Evolutionary conservation across 2,797 vertebrate species (phyloP).

Genomic region (Ctenopoma kingsleyae): DNA sequence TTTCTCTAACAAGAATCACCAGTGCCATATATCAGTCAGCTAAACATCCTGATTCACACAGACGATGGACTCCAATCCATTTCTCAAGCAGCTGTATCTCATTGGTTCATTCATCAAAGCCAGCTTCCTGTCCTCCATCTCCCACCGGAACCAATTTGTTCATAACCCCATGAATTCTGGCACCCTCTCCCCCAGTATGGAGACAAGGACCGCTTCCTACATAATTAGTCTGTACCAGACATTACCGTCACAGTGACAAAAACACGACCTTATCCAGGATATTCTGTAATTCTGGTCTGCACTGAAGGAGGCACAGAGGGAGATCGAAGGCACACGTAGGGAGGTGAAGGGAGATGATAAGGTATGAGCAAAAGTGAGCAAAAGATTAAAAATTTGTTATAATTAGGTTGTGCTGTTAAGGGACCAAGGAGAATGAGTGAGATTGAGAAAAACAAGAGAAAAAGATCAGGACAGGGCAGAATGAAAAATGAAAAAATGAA

Average conservation of each 20-base stretch:
- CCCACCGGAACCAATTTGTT: slow-evolving; percentile 83
- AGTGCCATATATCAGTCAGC: slow-evolving; percentile 56
- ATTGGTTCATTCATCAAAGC: slow-evolving; percentile 82
- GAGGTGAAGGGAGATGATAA: slow-evolving; percentile 62
- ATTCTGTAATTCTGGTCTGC: slow-evolving; percentile 63
- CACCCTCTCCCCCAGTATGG: slow-evolving; percentile 58
- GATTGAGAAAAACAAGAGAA: slow-evolving; percentile 40
- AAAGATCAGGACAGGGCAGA: slow-evolving; percentile 40
- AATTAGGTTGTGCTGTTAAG: slow-evolving; percentile 71
- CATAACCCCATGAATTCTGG: slow-evolving; percentile 77
- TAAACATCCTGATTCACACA: slow-evolving; percentile 55
- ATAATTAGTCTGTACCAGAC: slow-evolving; percentile 79
- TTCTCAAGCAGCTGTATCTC: slow-evolving; percentile 66
- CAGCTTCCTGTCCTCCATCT: slow-evolving; percentile 75
- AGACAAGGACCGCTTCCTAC: slow-evolving; percentile 66
- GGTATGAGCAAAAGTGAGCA: slow-evolving; percentile 56
- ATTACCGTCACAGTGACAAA: slow-evolving; percentile 77
- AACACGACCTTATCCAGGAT: slow-evolving; percentile 76
- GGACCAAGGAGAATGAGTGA: slow-evolving; percentile 56
- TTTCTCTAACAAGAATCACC: slow-evolving; percentile 19
- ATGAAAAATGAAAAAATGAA: slow-evolving; percentile 46
- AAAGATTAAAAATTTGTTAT: slow-evolving; percentile 72
- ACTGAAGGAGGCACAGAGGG: slow-evolving; percentile 48
- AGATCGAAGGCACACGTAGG: slow-evolving; percentile 39
- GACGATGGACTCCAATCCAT: slow-evolving; percentile 48